Base-by-base conservation (phyloP, 2,797 vertebrate species). In the Tangara arthus region DNA sequence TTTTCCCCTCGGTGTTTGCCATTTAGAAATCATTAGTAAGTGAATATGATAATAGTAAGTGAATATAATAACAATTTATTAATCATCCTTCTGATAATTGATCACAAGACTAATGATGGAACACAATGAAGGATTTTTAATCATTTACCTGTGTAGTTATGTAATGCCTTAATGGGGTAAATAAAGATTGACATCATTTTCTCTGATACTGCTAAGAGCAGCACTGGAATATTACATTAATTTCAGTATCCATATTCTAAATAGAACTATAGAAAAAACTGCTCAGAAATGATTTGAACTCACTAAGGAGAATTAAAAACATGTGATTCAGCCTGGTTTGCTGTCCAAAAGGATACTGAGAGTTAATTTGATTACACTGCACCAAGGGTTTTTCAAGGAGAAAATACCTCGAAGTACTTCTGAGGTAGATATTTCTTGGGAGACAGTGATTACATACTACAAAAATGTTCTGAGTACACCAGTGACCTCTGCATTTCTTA, bases 361-460 rank as follows among this genome's bases (percentile, higher is more conserved):
- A 79, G 56, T 89, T 78, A 59, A 91, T 60, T 37, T n/a, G 21
- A 35, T 34, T 79, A 1, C 30, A 37, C 28, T 0, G 4, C 53
- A 63, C 35, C 61, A 86, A 89, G 77, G 50, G 60, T 70, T 82
- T 59, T 35, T 56, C 72, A 86, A 83, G 73, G 66, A 84, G 89
- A 59, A 93, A 90, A 91, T 73, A 73, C 56, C 52, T 90, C 0
- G 0, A 65, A 79, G 73, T 42, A 15, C 76, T 84, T 55, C 39
- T 63, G 47, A 63, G 26, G 72, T 7, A 26, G 32, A 1, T 15
- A 39, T 24, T 72, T 77, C 82, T 44, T 52, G 19, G 28, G n/a
- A 87, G 77, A 24, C 28, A 46, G n/a, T 28, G 49, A 87, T 82
- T 77, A 32, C 52, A n/a, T 21, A 0, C 41, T 32, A 10, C 53